phyloP scores from a whole-genome alignment of 2,113 vertebrate species.

The Phylloscopus whistleri region DNA sequence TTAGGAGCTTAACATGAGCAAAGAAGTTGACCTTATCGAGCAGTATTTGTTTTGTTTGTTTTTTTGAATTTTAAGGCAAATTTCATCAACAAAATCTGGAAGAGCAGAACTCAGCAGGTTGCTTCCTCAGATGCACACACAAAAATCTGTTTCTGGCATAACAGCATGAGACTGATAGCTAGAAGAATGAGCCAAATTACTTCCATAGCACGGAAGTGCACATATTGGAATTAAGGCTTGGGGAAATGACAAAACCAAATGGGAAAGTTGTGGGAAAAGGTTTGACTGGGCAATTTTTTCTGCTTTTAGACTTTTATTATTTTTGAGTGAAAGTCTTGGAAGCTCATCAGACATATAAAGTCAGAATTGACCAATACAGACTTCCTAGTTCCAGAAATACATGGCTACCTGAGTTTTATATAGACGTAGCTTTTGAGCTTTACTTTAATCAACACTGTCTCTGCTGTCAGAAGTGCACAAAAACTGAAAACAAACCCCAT shows the following conservation, averaged over 20 bases:
- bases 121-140: not conserved
- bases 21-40: not conserved
- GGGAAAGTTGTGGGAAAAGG: not conserved
- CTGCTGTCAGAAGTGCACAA: not conserved
- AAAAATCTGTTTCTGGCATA: not conserved
- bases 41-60: not conserved
- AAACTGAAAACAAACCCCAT: not conserved
- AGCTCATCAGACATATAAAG: not conserved
- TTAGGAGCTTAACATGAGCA: not conserved
- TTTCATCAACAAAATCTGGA: not conserved
- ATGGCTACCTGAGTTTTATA: not conserved
- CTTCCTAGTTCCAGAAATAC: not conserved
- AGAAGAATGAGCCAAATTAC: not conserved
- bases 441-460: not conserved
- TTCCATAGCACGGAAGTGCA: not conserved
- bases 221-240: not conserved
- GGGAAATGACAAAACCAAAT: not conserved
- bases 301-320: not conserved
- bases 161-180: not conserved
- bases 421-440: not conserved
- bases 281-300: not conserved
- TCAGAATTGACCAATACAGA: not conserved
- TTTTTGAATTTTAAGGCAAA: not conserved
- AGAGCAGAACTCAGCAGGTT: not conserved
- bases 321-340: not conserved